Evolutionary conservation across 2,797 vertebrate genomes (phyloP).

Genomic region (Sebastes elongatus): DNA sequence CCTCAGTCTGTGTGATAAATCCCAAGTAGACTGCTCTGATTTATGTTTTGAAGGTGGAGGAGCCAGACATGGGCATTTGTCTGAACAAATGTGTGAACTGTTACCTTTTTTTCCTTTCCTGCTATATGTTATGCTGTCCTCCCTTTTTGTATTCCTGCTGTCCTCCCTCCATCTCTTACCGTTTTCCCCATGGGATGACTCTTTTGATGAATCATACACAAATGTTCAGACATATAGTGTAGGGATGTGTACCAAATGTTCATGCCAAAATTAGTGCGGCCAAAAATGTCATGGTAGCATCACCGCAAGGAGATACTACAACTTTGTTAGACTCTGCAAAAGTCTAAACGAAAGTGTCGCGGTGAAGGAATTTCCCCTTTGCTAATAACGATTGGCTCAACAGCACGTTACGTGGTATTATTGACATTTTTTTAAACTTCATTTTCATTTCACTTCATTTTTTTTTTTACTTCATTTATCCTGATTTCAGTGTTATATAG

Average conservation of each 20-base stretch:
- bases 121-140: background rate
- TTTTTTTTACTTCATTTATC: too few species aligned
- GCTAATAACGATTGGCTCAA: too few species aligned
- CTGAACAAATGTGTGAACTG: conserved; percentile 21
- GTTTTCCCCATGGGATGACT: background rate
- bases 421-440: too few species aligned
- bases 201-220: background rate
- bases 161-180: background rate
- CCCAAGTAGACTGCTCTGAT: conserved; percentile 41
- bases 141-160: background rate
- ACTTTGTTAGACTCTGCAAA: too few species aligned
- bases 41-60: conserved; percentile 49
- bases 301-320: background rate
- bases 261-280: background rate
- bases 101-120: background rate
- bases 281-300: background rate
- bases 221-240: background rate
- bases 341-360: too few species aligned
- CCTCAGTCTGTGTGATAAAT: conserved; percentile 65
- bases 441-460: too few species aligned
- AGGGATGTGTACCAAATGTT: background rate
- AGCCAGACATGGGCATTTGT: conserved; percentile 24
- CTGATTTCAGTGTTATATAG: too few species aligned
- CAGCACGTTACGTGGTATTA: too few species aligned
- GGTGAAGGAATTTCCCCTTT: too few species aligned